Evolutionary conservation across 2,888 invertebrate species (phyloP).

Genomic region (Lissocephala sabroskyi): DNA sequence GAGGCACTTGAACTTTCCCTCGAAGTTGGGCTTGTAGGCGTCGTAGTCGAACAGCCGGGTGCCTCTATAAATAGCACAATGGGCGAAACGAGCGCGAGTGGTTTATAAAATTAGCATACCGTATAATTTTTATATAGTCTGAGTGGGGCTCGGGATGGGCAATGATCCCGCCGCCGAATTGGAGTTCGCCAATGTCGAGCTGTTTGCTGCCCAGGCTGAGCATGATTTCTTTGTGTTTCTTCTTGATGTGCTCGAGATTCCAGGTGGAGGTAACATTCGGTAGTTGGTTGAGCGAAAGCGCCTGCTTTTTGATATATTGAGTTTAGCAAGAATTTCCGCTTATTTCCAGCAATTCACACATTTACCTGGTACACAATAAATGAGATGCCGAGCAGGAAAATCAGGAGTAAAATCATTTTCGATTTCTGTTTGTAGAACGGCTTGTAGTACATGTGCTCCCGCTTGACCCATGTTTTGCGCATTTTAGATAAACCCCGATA

Average conservation of each 20-base stretch:
- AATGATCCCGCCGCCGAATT: slow-evolving; percentile 6
- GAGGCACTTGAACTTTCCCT: slow-evolving; percentile 73
- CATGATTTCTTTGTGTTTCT: slow-evolving; percentile 50
- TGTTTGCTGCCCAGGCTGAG: slow-evolving; percentile 48
- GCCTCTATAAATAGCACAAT: slow-evolving; percentile 62
- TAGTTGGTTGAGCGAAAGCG: slow-evolving; percentile 72
- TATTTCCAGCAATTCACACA: neutral
- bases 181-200: slow-evolving; percentile 22
- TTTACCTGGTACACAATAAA: slow-evolving; percentile 48
- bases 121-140: slow-evolving; percentile 64
- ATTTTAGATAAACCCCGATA: slow-evolving; percentile 15
- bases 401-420: slow-evolving; percentile 70
- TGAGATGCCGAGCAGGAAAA: slow-evolving; percentile 70
- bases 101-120: slow-evolving; percentile 39
- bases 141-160: slow-evolving; percentile 16
- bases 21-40: slow-evolving; percentile 72
- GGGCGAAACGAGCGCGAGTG: too few relatives aligned
- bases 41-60: slow-evolving; percentile 71
- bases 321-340: neutral
- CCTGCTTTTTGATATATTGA: slow-evolving; percentile 45
- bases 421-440: slow-evolving; percentile 72
- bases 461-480: slow-evolving; percentile 72
- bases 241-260: slow-evolving; percentile 56
- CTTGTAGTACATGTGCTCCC: slow-evolving; percentile 71
- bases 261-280: slow-evolving; percentile 66